Conservation (phyloP, 2,888 invertebrate species). For the Eupithecia insigniata region DNA sequence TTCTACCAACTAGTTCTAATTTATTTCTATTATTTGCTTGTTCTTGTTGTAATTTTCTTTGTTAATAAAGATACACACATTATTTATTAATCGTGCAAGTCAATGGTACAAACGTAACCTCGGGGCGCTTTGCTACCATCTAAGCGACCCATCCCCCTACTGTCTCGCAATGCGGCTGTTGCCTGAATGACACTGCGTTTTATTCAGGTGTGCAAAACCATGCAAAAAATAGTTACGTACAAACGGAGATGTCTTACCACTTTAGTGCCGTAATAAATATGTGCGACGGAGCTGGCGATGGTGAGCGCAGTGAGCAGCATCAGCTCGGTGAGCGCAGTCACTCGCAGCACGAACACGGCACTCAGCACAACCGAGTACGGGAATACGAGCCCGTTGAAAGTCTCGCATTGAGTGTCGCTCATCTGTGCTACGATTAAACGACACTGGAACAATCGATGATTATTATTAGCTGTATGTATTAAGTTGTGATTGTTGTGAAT, state of each 20-base stretch:
- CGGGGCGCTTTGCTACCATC: no score
- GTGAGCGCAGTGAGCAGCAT: constrained; percentile 89
- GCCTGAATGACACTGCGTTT: no score
- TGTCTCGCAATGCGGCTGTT: no score
- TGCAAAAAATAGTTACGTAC: not conserved
- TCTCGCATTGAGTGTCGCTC: constrained; percentile 95
- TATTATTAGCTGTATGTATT: not conserved
- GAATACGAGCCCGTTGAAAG: constrained; percentile 88
- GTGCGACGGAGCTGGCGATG: constrained; percentile 88
- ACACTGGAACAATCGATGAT: constrained; percentile 85
- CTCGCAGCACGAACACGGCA: constrained; percentile 63
- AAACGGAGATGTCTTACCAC: constrained; percentile 86
- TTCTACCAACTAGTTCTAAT: no score
- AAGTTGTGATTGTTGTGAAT: no score
- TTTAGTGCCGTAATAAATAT: constrained; percentile 95
- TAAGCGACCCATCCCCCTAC: no score
- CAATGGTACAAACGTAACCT: no score
- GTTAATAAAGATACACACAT: no score
- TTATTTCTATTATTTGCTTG: no score
- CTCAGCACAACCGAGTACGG: constrained; percentile 82
- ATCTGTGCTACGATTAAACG: constrained; percentile 98
- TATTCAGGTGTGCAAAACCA: no score
- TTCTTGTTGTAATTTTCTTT: no score
- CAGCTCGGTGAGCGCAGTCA: constrained; percentile 85
- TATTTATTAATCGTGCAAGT: no score